Conservation (phyloP, 2,797 vertebrate genomes). For the Stomatorhinus walkeri region DNA sequence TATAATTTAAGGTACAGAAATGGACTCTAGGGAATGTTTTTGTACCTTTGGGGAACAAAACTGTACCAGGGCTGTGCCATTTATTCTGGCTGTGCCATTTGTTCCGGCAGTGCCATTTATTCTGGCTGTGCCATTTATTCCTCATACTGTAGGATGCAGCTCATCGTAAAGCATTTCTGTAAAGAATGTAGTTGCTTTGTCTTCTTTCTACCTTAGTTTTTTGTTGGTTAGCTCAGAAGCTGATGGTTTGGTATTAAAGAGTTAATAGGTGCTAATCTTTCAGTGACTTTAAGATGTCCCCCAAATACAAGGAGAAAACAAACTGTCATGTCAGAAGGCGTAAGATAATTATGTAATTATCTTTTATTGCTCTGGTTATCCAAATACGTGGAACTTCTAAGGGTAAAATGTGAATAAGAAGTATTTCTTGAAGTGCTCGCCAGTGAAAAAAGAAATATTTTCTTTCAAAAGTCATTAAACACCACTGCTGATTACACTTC, state of each 20-base stretch:
- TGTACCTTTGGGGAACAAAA: not conserved
- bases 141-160: not conserved
- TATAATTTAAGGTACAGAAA: not conserved
- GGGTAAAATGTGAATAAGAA: not conserved
- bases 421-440: not conserved
- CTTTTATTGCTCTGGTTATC: not conserved
- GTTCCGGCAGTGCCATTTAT: not conserved
- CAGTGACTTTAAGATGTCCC: not conserved
- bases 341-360: not conserved
- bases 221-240: not conserved
- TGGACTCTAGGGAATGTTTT: not conserved
- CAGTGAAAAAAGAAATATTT: not conserved
- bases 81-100: too few relatives aligned
- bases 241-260: not conserved
- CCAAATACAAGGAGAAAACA: not conserved
- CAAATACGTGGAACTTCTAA: not conserved
- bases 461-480: not conserved
- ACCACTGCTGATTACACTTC: not conserved
- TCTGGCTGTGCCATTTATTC: not conserved
- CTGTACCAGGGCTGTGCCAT: not conserved
- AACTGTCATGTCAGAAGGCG: not conserved
- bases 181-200: not conserved
- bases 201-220: not conserved
- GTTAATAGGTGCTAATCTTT: not conserved
- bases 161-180: not conserved